Base-by-base conservation (phyloP, 2,113 vertebrate genomes). In the Pelecanoides urinatrix region DNA sequence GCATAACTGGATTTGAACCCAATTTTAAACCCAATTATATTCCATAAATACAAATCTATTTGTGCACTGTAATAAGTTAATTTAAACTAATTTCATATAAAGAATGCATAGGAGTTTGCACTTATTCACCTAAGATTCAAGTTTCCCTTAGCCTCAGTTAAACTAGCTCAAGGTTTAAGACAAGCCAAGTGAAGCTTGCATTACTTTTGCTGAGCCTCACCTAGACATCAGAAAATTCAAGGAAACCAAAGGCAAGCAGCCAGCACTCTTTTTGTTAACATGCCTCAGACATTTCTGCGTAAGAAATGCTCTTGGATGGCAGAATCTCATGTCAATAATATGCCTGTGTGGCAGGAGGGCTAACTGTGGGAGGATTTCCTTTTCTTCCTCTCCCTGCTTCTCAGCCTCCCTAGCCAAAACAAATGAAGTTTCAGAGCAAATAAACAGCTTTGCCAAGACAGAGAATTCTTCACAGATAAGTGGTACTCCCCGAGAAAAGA, bases 1-100 rank as follows among this genome's bases (percentile, higher is more conserved):
- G 38, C 40, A 63, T 71, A 95, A 93, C 63, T 80, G 59, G 77
- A 90, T 95, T 90, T 96, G 38, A 96, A 92, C 67, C 72, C 11
- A 78, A 53, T 76, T 94, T 91, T 70, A 92, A 96, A 80, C 30
- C 20, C 30, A 71, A 62, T 96, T 95, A 94, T 72, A 85, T 79
- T 93, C 53, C 29, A 61, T 38, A 90, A 95, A 86, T 47, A 95
- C 49, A 88, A 86, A 92, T 77, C 62, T 90, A 38, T 68, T 73
- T 50, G 23, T 59, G 26, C 26, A 34, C 59, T 47, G 23, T 62
- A 94, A 63, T 83, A 92, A 73, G 55, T 50, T 77, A 92, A 75
- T 68, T 75, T 63, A 90, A 95, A 49, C 30, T 49, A 25, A 80
- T 86, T 93, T 76, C 29, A 18, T 50, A 44, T 49, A 32, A 90